A percentile compares a stretch with the other conserved stretches of the same genome.
Evolutionary conservation across 2,113 vertebrate species (phyloP).

Genomic region (Aythya baeri): DNA sequence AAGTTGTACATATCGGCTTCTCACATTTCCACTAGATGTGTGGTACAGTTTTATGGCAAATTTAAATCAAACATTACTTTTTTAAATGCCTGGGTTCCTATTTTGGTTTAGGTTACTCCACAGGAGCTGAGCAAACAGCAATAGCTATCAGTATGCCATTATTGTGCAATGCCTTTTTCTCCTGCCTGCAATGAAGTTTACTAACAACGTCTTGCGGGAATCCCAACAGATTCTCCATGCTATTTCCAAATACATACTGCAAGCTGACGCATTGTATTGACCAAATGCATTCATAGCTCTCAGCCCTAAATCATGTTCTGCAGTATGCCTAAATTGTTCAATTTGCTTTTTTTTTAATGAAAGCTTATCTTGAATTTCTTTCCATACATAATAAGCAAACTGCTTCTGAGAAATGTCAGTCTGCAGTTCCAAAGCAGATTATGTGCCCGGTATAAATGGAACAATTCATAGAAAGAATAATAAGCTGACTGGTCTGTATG

Average conservation of each 20-base stretch:
- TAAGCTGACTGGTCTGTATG: constrained; percentile 21
- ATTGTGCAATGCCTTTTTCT: neutral
- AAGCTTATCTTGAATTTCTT: constrained; percentile 40
- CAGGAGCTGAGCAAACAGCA: constrained; percentile 26
- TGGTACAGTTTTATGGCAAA: constrained; percentile 52
- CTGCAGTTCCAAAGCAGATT: constrained; percentile 33
- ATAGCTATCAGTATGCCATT: neutral
- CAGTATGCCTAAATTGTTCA: neutral
- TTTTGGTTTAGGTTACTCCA: neutral
- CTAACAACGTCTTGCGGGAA: constrained; percentile 1
- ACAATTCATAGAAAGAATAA: constrained; percentile 53
- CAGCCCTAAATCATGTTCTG: neutral
- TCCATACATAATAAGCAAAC: constrained; percentile 1
- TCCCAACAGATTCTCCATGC: neutral
- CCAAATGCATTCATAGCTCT: constrained; percentile 13
- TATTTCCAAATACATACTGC: neutral
- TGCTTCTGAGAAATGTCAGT: neutral
- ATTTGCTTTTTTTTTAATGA: constrained; percentile 44
- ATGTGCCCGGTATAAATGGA: constrained; percentile 14
- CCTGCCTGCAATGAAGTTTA: neutral
- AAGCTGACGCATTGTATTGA: neutral
- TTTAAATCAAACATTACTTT: constrained; percentile 47
- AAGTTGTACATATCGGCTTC: constrained; percentile 24
- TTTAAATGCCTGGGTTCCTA: neutral
- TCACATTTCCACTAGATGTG: constrained; percentile 36